Percentiles rank a stretch among this genome's conserved stretches.
phyloP scores from a whole-genome alignment of 2,888 invertebrate species.

The Unio pictorum region DNA sequence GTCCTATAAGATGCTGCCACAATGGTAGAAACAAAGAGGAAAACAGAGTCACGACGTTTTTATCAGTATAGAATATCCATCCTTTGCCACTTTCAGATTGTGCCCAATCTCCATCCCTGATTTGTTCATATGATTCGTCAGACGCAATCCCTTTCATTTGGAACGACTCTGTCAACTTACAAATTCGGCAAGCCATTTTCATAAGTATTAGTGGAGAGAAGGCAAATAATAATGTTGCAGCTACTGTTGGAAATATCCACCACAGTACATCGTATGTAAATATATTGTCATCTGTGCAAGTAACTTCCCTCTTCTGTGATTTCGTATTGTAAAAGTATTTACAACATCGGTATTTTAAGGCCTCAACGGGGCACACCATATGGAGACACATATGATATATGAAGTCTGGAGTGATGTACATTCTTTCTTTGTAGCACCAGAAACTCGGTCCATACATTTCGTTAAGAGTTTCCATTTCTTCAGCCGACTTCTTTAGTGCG shows the following conservation, averaged over 20 bases:
- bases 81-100: neutral
- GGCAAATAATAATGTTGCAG: constrained; percentile 22
- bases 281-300: too few relatives aligned
- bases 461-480: constrained; percentile 6
- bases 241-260: constrained; percentile 28
- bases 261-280: constrained; percentile 19
- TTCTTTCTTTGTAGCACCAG: constrained; percentile 33
- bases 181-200: constrained; percentile 2
- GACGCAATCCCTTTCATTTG: too few relatives aligned
- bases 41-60: neutral
- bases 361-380: constrained; percentile 33
- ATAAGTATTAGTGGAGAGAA: constrained; percentile 24
- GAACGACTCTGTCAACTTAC: too few relatives aligned
- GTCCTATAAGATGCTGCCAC: neutral
- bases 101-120: neutral
- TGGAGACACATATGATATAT: constrained; percentile 30
- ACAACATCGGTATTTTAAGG: constrained; percentile 29
- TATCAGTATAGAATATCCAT: neutral
- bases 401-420: constrained; percentile 17
- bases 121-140: neutral
- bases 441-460: constrained; percentile 30
- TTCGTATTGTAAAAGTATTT: constrained; percentile 9
- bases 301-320: neutral
- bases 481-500: constrained; percentile 9
- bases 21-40: too few relatives aligned